phyloP scores from a whole-genome alignment of 2,113 vertebrate species.

The Sporophila hypoxantha region DNA sequence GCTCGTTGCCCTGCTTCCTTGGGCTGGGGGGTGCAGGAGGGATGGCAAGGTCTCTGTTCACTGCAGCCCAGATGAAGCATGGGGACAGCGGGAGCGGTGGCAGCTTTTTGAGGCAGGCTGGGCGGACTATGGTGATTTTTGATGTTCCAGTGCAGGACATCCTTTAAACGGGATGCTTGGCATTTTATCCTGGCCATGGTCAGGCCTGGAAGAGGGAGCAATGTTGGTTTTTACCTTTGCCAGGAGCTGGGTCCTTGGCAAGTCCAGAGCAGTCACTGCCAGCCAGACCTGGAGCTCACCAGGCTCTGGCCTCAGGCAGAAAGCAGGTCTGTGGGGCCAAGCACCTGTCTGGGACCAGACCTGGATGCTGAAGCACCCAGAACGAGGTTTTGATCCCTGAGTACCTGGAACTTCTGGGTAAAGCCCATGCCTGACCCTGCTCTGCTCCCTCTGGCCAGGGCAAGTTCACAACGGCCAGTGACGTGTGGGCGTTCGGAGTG shows the following conservation, averaged over 20 bases:
- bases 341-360: not conserved
- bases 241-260: not conserved
- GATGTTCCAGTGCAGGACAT: not conserved
- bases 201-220: not conserved
- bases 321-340: not conserved
- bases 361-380: not conserved
- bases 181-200: not conserved
- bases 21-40: not conserved
- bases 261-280: not conserved
- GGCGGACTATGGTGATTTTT: accelerated
- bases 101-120: not conserved
- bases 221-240: not conserved
- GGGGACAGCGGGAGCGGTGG: not conserved
- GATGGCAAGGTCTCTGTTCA: not conserved
- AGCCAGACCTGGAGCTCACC: not conserved
- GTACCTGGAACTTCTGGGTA: not conserved
- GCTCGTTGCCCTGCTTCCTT: not conserved
- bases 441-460: constrained; percentile 72
- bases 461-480: constrained; percentile 95
- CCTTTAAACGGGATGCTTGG: accelerated
- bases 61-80: not conserved
- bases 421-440: not conserved
- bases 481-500: constrained; percentile 92
- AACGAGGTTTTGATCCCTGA: not conserved
- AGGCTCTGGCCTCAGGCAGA: not conserved